Conservation (phyloP, 2,797 vertebrate genomes). For the Phalanger gymnotis region DNA sequence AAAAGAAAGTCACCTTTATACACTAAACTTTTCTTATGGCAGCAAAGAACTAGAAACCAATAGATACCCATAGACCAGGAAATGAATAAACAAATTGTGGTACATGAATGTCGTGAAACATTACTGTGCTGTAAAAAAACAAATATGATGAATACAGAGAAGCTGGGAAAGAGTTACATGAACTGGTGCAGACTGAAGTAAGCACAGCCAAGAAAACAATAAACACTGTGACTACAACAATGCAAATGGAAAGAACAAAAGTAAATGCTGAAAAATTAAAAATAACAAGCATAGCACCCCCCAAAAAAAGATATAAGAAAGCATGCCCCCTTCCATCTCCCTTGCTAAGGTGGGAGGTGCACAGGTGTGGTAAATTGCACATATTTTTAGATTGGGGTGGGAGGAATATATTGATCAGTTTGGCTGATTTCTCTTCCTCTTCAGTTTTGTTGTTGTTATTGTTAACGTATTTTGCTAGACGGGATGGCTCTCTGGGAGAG, state of each 20-base stretch:
- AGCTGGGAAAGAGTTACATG: background rate
- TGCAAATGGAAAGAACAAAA: background rate
- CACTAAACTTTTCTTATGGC: background rate
- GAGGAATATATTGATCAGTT: background rate
- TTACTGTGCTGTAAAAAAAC: background rate
- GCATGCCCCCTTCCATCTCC: background rate
- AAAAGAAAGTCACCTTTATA: background rate
- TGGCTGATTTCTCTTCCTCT: background rate
- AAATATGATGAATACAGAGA: background rate
- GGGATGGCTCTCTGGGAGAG: background rate
- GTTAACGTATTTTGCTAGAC: background rate
- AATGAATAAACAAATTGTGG: background rate
- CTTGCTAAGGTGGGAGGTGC: background rate
- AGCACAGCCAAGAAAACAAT: background rate
- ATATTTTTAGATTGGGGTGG: background rate
- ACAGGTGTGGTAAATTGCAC: background rate
- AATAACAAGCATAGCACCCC: background rate
- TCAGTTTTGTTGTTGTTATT: background rate
- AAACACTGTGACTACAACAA: background rate
- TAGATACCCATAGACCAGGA: background rate
- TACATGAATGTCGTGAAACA: background rate
- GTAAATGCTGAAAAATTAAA: background rate
- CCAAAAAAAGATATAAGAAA: background rate
- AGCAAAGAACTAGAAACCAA: background rate
- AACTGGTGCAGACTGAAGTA: background rate